A percentile compares a stretch with the other conserved stretches of the same genome.
phyloP scores from a whole-genome alignment of 1,140 invertebrate genomes.

The Meloidogyne chitwoodi region DNA sequence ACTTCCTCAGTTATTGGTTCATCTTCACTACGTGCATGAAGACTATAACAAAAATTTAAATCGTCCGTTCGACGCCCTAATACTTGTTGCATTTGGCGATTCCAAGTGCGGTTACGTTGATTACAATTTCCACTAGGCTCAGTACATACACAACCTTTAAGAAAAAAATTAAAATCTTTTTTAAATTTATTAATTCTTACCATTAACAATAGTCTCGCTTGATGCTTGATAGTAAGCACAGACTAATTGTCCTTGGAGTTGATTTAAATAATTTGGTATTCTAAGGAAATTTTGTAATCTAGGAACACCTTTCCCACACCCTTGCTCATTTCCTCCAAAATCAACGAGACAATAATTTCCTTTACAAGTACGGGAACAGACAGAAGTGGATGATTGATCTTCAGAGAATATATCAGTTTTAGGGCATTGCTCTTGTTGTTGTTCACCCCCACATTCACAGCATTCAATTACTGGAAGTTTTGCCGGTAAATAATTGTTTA shows the following conservation, averaged over 20 bases:
- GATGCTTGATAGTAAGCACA: conserved; percentile 55
- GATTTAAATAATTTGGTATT: conserved; percentile 45
- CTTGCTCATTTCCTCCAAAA: conserved; percentile 59
- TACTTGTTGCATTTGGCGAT: conserved; percentile 55
- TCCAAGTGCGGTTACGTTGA: conserved; percentile 47
- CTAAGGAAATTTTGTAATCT: conserved; percentile 50
- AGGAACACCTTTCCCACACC: conserved; percentile 54
- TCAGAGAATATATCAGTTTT: conserved; percentile 9
- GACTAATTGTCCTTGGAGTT: conserved; percentile 33
- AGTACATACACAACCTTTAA: conserved; percentile 58
- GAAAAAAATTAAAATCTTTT: conserved; percentile 17
- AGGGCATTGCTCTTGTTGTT: conserved; percentile 40
- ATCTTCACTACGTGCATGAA: conserved; percentile 38
- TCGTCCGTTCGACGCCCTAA: conserved; percentile 45
- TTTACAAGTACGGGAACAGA: conserved; percentile 43
- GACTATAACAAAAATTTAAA: conserved; percentile 57
- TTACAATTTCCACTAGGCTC: conserved; percentile 54
- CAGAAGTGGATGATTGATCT: conserved; percentile 10
- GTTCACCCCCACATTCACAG: conserved; percentile 55
- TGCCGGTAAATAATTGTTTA: conserved; percentile 49
- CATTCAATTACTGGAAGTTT: conserved; percentile 52
- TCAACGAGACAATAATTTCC: conserved; percentile 59
- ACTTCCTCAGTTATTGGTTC: conserved; percentile 52
- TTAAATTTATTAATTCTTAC: neutral
- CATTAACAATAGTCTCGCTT: conserved; percentile 21